A percentile compares a stretch with the other conserved stretches of the same genome.
These are phyloP conservation scores for Benitochromis conjunctus DNA, from an alignment of 2,113 vertebrate species.

Conservation along the genomic window DNA sequence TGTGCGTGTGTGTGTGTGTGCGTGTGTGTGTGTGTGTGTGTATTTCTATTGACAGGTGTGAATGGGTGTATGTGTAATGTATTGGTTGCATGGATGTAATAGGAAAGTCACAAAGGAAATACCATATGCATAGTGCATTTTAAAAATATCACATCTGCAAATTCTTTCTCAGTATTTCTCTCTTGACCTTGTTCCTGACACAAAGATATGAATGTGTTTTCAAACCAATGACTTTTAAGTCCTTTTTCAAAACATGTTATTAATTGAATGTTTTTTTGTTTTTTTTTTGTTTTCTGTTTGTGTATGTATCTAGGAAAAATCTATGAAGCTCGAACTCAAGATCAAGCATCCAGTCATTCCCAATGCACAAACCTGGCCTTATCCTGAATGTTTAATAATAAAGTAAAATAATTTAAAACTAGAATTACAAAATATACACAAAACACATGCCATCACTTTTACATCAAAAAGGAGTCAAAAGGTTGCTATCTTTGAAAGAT, in stretches of 20 bases:
- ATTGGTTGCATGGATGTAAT: neutral
- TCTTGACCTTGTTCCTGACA: neutral
- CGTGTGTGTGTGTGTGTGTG: slow-evolving; percentile 40
- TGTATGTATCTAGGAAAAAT: slow-evolving; percentile 11
- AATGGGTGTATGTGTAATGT: slow-evolving; percentile 24
- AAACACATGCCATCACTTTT: neutral
- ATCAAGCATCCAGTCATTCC: neutral
- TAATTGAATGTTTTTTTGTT: neutral
- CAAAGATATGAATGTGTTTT: slow-evolving; percentile 36
- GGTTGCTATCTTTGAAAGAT: neutral
- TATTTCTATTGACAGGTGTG: slow-evolving; percentile 52
- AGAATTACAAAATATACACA: neutral
- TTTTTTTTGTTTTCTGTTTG: neutral
- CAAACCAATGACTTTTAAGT: slow-evolving; percentile 22
- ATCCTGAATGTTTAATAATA: neutral
- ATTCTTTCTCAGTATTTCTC: slow-evolving; percentile 19
- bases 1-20: slow-evolving; percentile 59
- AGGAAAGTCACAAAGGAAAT: neutral
- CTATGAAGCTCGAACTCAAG: neutral
- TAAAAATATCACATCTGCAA: neutral
- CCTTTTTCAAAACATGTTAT: neutral
- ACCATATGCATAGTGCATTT: slow-evolving; percentile 20
- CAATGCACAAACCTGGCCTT: neutral
- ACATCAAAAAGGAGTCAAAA: neutral
- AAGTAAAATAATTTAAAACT: neutral